Percentiles rank a stretch among this genome's conserved stretches.
phyloP scores from a whole-genome alignment of 2,797 vertebrate genomes.

The Argyrosomus regius region DNA sequence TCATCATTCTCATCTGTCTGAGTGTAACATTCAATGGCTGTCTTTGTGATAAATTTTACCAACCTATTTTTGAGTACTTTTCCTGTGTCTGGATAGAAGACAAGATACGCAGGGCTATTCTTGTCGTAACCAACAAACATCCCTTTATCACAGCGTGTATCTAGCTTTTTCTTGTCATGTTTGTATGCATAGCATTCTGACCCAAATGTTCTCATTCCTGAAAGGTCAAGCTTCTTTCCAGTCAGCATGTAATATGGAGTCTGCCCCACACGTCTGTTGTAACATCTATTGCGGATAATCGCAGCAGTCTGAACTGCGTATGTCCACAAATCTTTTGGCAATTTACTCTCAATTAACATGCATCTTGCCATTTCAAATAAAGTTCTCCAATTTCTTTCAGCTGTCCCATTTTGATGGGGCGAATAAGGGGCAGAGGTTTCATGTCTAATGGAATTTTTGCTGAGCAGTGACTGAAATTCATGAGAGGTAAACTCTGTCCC shows the following conservation, averaged over 20 bases:
- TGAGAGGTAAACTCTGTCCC: background rate
- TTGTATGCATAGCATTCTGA: background rate
- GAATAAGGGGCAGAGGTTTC: background rate
- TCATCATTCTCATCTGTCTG: background rate
- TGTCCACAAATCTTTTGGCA: background rate
- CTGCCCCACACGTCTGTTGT: background rate
- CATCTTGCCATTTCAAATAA: background rate
- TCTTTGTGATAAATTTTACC: background rate
- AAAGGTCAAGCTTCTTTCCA: background rate
- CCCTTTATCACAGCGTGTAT: background rate
- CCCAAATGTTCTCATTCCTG: background rate
- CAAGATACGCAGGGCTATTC: background rate
- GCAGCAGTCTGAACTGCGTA: background rate
- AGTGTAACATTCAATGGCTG: background rate
- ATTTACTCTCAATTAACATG: background rate
- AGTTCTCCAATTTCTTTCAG: background rate
- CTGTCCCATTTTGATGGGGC: background rate
- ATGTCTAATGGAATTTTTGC: background rate
- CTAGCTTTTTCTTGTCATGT: background rate
- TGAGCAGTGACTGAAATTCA: background rate
- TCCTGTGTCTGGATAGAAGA: background rate
- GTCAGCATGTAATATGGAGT: background rate
- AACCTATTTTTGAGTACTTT: background rate
- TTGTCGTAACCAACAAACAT: conserved; percentile 12
- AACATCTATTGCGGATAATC: background rate